A percentile compares a stretch with the other conserved stretches of the same genome.
Evolutionary conservation across 2,113 vertebrate species (phyloP).

Genomic region (Phyllopteryx taeniolatus): DNA sequence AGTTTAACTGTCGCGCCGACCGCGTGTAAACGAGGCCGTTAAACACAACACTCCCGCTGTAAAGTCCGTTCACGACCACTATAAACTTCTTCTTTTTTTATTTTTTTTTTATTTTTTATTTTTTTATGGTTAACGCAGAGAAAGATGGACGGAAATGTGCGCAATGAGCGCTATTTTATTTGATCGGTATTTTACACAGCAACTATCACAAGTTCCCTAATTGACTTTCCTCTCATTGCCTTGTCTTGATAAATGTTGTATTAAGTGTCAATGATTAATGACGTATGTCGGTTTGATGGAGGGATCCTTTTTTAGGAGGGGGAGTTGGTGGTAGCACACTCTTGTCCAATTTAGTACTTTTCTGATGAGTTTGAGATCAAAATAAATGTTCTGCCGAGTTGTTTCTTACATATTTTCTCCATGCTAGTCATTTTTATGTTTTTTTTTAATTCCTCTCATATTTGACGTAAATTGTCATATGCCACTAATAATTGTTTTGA

Average conservation of each 20-base stretch:
- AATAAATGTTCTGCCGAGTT: too few relatives aligned
- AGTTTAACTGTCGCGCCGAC: neutral
- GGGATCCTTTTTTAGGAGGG: conserved; percentile 33
- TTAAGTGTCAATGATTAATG: conserved; percentile 67
- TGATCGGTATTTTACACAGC: neutral
- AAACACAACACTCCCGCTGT: neutral
- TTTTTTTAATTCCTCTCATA: too few relatives aligned
- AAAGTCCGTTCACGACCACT: neutral
- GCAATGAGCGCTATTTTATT: neutral
- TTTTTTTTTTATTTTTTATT: neutral
- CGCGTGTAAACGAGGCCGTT: neutral
- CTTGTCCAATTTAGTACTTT: too few relatives aligned
- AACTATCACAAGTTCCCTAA: conserved; percentile 18
- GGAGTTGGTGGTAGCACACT: too few relatives aligned
- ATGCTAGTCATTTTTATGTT: too few relatives aligned
- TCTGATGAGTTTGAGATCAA: too few relatives aligned
- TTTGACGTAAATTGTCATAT: too few relatives aligned
- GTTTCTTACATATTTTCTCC: too few relatives aligned
- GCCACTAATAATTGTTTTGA: too few relatives aligned
- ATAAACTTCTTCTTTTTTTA: neutral
- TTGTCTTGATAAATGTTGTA: conserved; percentile 67
- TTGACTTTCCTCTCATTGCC: conserved; percentile 22
- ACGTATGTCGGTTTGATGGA: conserved; percentile 66
- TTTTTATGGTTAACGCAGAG: neutral
- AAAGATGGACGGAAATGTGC: neutral